Conservation (phyloP, 2,797 vertebrate genomes). For the Capromys pilorides region DNA sequence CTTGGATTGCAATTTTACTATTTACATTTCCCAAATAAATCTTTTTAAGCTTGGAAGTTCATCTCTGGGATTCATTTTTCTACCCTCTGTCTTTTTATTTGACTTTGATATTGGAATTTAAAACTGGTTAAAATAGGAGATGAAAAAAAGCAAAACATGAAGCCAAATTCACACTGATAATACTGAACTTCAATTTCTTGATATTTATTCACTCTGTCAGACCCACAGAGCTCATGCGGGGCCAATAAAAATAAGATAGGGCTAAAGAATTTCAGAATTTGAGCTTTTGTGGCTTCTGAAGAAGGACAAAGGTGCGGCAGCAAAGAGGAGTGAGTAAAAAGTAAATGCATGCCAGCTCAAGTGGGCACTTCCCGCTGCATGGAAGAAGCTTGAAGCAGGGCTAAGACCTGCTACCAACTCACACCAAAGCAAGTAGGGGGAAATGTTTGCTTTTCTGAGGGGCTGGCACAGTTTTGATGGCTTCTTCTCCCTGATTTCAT, state of each 20-base stretch:
- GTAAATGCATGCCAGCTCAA: background rate
- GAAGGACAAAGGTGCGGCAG: background rate
- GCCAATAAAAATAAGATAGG: background rate
- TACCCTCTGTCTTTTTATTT: background rate
- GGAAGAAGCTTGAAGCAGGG: background rate
- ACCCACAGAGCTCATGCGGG: background rate
- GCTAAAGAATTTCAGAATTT: background rate
- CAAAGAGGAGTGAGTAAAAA: background rate
- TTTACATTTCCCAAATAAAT: background rate
- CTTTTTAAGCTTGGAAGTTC: background rate
- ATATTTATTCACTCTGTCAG: background rate
- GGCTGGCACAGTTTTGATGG: background rate
- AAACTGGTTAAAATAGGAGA: conserved; percentile 17
- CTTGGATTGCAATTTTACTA: background rate
- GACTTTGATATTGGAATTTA: conserved; percentile 6
- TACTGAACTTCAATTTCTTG: background rate
- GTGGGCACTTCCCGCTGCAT: background rate
- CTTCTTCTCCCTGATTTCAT: background rate
- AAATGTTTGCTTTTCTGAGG: background rate
- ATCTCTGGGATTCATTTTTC: background rate
- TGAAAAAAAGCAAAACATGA: background rate
- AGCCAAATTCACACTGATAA: background rate
- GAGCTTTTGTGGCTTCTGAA: background rate
- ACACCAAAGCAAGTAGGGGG: background rate
- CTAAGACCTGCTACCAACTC: background rate